Evolutionary conservation across 2,113 vertebrate genomes (phyloP), one percentile per base, ranked within the genome.

Genomic region (Cyphomyrus discorhynchus): DNA sequence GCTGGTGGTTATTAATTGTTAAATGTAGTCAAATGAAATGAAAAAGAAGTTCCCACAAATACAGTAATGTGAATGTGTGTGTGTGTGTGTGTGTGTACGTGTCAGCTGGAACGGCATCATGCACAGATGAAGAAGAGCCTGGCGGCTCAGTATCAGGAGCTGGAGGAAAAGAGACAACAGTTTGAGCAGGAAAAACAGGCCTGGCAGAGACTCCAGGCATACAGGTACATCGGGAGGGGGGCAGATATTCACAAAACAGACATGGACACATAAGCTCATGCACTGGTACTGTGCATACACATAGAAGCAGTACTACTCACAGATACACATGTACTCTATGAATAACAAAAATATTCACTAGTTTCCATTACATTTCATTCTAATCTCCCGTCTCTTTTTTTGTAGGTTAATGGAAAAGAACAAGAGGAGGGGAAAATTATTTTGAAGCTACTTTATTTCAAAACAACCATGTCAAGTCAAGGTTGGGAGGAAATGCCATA

Each of bases 391-490:
- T n/a, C 89, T 88, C 88, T 85, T 17, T 91, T 49, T 46, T 77
- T 88, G 87, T 93, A 96, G 96, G 92, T 96, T 96, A n/a, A 96
- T 96, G 95, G 96, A 96, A 83, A 96, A 96, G 93, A 96, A 96
- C 93, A 96, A 96, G 94, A 96, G 96, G 94, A 96, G 96, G 93
- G 96, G 96, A 27, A 96, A 96, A 66, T 96, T 96, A 92, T 96
- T 96, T 50, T 82, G 19, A 82, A 82, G 39, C 6, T 82, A 45
- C 77, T 82, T 39, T 82, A 24, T 82, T 39, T 42, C 39, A 21
- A 17, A 82, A 82, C n/a, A 21, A 42, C 77, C 10, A 1, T 27
- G 35, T 70, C 27, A 66, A 66, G n/a, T 66, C 9, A 27, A n/a
- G n/a, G 62, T 11, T 27, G n/a, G 24, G n/a, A 9, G 9, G 62